phyloP scores from a whole-genome alignment of 2,113 vertebrate species.

The Eolophus roseicapilla region DNA sequence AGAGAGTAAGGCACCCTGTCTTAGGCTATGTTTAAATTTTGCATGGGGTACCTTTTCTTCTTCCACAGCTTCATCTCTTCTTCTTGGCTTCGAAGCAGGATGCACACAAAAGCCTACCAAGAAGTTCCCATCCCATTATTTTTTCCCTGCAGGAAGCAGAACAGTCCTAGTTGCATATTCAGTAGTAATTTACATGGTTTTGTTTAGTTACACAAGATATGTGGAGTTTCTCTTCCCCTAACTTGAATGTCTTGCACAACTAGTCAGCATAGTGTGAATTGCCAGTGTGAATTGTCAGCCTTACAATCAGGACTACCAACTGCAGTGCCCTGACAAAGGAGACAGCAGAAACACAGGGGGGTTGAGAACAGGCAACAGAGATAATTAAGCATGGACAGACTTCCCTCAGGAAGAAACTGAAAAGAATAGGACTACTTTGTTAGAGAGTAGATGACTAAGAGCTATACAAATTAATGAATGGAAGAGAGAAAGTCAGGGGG shows the following conservation, averaged over 20 bases:
- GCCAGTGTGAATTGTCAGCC: slow-evolving; percentile 48
- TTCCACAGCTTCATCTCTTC: neutral
- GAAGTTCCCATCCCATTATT: neutral
- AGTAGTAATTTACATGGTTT: slow-evolving; percentile 68
- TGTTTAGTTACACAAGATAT: slow-evolving; percentile 63
- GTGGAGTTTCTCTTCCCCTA: slow-evolving; percentile 55
- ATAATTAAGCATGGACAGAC: slow-evolving; percentile 33
- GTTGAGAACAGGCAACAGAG: slow-evolving; percentile 22
- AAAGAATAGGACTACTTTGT: slow-evolving; percentile 51
- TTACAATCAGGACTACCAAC: slow-evolving; percentile 48
- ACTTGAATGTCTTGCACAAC: slow-evolving; percentile 62
- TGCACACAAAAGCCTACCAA: neutral
- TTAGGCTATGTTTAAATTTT: neutral
- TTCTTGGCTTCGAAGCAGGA: neutral
- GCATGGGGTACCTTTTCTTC: neutral
- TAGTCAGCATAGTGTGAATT: slow-evolving; percentile 54
- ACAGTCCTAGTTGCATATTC: slow-evolving; percentile 60
- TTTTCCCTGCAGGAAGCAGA: slow-evolving; percentile 36
- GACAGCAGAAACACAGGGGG: slow-evolving; percentile 25
- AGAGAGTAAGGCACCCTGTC: neutral
- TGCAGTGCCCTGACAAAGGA: slow-evolving; percentile 45
- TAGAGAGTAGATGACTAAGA: slow-evolving; percentile 58
- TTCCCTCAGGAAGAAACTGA: slow-evolving; percentile 51
- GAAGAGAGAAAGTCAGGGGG: neutral
- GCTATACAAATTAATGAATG: slow-evolving; percentile 64